These are phyloP conservation scores for Lasius fuliginosus DNA, from an alignment of 2,888 invertebrate genomes.

Conservation along the genomic window DNA sequence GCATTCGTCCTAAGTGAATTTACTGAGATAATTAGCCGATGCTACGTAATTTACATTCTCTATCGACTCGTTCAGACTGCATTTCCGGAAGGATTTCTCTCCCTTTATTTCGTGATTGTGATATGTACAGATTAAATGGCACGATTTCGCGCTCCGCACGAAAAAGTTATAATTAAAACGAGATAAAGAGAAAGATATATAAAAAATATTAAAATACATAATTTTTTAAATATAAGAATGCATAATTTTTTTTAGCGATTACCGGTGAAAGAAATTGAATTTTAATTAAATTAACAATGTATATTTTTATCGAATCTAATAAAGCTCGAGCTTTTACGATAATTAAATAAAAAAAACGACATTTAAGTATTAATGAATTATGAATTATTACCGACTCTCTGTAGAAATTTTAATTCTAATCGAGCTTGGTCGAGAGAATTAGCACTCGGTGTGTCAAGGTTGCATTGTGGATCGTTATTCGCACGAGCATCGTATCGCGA, in stretches of 20 bases:
- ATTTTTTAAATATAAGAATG: neutral
- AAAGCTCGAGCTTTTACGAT: neutral
- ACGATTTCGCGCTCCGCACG: neutral
- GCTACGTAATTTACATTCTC: conserved; percentile 14
- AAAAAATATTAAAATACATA: neutral
- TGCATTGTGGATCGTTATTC: conserved; percentile 33
- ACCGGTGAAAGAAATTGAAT: neutral
- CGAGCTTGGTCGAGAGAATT: neutral
- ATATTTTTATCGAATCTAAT: neutral
- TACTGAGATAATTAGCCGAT: conserved; percentile 35
- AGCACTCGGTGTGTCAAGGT: conserved; percentile 42
- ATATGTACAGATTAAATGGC: neutral
- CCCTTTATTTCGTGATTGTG: neutral
- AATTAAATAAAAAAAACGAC: neutral
- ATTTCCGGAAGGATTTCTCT: neutral
- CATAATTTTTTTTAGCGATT: neutral
- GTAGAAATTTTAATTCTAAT: conserved; percentile 8
- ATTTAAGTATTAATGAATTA: neutral
- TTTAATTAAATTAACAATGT: neutral
- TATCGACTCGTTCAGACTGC: neutral
- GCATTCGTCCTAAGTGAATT: conserved; percentile 35
- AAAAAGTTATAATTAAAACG: neutral
- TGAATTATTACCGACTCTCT: neutral
- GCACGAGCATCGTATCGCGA: conserved; percentile 17
- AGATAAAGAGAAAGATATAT: neutral